These are phyloP conservation scores for Onthophagus taurus DNA, from an alignment of 1,140 invertebrate genomes.

Conservation along the genomic window DNA sequence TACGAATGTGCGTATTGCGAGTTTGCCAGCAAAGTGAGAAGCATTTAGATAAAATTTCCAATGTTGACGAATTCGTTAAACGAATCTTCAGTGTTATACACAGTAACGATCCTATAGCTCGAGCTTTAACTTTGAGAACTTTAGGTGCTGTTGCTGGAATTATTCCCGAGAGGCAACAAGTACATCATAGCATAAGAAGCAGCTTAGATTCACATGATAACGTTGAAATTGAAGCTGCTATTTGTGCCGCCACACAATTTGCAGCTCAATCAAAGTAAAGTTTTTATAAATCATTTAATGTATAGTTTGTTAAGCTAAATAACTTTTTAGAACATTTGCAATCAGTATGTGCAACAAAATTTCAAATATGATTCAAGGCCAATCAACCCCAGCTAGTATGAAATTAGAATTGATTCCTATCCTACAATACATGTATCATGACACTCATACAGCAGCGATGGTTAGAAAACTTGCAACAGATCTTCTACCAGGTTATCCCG, in stretches of 20 bases:
- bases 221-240: constrained; percentile 91
- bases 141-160: constrained; percentile 86
- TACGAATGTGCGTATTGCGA: constrained; percentile 84
- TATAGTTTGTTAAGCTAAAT: constrained; percentile 1
- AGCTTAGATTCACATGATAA: constrained; percentile 91
- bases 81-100: constrained; percentile 92
- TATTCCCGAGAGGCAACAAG: constrained; percentile 86
- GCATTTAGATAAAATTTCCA: constrained; percentile 93
- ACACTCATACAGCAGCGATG: constrained; percentile 70
- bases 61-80: constrained; percentile 90
- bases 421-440: constrained; percentile 90
- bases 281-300: constrained; percentile 14
- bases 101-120: constrained; percentile 92
- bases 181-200: constrained; percentile 87
- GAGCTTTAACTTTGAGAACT: constrained; percentile 81
- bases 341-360: constrained; percentile 93
- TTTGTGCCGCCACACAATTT: constrained; percentile 89
- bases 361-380: constrained; percentile 87
- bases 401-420: constrained; percentile 86
- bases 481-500: constrained; percentile 77
- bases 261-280: constrained; percentile 81
- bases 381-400: constrained; percentile 83
- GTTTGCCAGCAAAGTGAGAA: constrained; percentile 94
- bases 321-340: constrained; percentile 72
- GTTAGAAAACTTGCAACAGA: constrained; percentile 74